Conservation (phyloP, 2,797 vertebrate genomes). For the Heterohyrax brucei region DNA sequence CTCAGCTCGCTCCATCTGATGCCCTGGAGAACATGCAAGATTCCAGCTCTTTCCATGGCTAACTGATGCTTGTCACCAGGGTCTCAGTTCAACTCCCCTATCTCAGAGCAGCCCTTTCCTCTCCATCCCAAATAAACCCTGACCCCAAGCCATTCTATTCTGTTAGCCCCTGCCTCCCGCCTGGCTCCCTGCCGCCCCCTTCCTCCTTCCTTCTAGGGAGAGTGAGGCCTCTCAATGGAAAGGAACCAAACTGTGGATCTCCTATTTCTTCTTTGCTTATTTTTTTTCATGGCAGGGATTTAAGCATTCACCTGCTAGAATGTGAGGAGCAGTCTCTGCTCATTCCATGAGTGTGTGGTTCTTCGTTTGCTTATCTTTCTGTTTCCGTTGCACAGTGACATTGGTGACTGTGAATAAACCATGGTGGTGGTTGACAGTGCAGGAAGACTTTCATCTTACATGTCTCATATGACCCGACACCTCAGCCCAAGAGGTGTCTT, state of each 20-base stretch:
- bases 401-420: too few relatives aligned
- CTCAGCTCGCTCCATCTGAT: rapidly evolving
- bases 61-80: background rate
- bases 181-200: too few relatives aligned
- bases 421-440: background rate
- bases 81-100: too few relatives aligned
- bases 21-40: rapidly evolving
- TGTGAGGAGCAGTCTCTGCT: too few relatives aligned
- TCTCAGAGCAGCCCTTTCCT: background rate
- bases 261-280: background rate
- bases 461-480: too few relatives aligned
- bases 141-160: background rate
- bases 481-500: background rate
- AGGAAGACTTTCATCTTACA: background rate
- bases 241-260: background rate
- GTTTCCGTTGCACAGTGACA: too few relatives aligned
- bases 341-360: background rate
- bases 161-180: background rate
- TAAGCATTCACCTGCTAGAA: background rate
- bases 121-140: too few relatives aligned
- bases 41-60: background rate
- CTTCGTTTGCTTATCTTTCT: background rate
- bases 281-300: background rate
- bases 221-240: background rate
- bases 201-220: too few relatives aligned